Conservation (phyloP, 1,140 invertebrate species). For the Drosophila sechellia region DNA sequence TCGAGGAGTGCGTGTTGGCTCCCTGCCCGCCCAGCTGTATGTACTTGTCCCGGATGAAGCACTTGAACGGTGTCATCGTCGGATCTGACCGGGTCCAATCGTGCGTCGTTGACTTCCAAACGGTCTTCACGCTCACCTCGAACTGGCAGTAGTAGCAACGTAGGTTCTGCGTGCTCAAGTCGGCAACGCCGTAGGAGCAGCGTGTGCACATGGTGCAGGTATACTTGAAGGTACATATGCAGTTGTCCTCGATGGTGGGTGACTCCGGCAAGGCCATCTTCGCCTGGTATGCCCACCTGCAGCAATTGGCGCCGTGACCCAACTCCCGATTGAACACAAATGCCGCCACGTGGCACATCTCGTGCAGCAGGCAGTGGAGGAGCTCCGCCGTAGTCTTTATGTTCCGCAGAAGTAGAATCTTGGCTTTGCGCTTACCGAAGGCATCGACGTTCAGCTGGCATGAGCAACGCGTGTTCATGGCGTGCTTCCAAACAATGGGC, state of each 20-base stretch:
- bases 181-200: constrained; percentile 38
- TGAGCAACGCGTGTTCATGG: constrained; percentile 11
- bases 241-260: constrained; percentile 33
- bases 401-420: constrained; percentile 71
- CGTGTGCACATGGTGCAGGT: constrained; percentile 45
- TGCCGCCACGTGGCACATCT: constrained; percentile 95
- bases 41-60: constrained; percentile 41
- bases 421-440: constrained; percentile 18
- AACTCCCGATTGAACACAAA: constrained; percentile 90
- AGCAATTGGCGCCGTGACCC: constrained; percentile 93
- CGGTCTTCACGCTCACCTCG: constrained; percentile 22
- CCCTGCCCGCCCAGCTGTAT: constrained; percentile 2
- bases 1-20: constrained; percentile 21
- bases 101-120: background rate
- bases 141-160: constrained; percentile 69
- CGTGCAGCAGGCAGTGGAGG: constrained; percentile 93
- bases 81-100: constrained; percentile 32
- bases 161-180: constrained; percentile 31
- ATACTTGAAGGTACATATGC: constrained; percentile 43
- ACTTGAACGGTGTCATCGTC: constrained; percentile 41
- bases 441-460: constrained; percentile 22
- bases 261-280: constrained; percentile 44
- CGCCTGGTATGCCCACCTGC: constrained; percentile 67
- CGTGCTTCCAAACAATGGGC: constrained; percentile 31
- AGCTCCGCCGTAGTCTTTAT: constrained; percentile 29